phyloP scores from a whole-genome alignment of 2,888 invertebrate genomes.

The Atethmia centrago region DNA sequence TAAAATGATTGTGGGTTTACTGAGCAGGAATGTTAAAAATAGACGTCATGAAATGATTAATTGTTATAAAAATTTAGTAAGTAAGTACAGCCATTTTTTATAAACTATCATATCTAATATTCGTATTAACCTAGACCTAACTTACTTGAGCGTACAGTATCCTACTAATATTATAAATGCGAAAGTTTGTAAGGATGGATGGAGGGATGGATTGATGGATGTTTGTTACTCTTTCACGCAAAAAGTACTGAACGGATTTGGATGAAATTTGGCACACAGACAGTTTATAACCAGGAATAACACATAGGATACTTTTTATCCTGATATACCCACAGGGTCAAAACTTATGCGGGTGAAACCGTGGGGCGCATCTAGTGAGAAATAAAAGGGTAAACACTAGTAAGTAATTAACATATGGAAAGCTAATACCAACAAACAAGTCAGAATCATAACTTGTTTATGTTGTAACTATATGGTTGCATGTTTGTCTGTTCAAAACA shows the following conservation, averaged over 20 bases:
- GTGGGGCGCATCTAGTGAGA: no score
- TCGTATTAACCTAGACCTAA: neutral
- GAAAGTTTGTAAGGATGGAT: no score
- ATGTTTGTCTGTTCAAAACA: no score
- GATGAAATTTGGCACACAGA: no score
- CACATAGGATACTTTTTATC: no score
- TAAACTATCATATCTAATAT: neutral
- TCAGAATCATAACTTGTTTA: conserved; percentile 28
- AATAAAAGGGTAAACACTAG: conserved; percentile 12
- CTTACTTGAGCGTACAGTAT: neutral
- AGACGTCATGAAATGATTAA: conserved; percentile 23
- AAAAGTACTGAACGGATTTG: no score
- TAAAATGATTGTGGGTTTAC: conserved; percentile 60
- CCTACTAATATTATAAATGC: no score
- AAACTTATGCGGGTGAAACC: no score
- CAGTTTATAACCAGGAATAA: no score
- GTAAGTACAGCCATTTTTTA: neutral
- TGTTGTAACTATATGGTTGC: conserved; percentile 5
- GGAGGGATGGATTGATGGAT: no score
- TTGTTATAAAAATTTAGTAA: neutral
- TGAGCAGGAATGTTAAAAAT: conserved; percentile 17
- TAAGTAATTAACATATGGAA: conserved; percentile 26
- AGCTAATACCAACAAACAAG: conserved; percentile 15
- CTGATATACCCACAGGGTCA: no score
- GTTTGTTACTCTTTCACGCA: no score